These are phyloP conservation scores for Lagopus leucura DNA, from an alignment of 2,113 vertebrate genomes.

Conservation along the genomic window DNA sequence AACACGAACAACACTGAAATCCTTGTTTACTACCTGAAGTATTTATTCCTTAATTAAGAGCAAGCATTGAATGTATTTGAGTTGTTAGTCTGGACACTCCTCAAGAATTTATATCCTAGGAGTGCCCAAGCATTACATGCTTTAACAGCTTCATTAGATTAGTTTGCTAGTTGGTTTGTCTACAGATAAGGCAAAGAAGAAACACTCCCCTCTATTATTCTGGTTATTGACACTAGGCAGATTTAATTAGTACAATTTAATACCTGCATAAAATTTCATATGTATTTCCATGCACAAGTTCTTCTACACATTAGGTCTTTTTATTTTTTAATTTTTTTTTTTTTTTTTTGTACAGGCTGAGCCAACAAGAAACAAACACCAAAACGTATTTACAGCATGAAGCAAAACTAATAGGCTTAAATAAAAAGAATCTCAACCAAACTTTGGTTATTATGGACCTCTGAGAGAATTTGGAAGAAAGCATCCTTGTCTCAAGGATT, in stretches of 20 bases:
- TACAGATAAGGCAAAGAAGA: background rate
- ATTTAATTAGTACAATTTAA: background rate
- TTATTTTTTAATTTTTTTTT: too few species aligned
- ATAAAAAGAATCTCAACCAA: background rate
- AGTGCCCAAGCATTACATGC: background rate
- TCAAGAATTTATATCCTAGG: background rate
- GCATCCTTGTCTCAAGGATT: too few species aligned
- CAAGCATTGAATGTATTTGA: background rate
- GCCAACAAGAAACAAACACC: background rate
- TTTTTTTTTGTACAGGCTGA: fast-evolving
- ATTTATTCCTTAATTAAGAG: background rate
- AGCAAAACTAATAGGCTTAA: background rate
- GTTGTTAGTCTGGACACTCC: background rate
- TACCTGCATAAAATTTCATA: background rate
- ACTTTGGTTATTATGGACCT: background rate
- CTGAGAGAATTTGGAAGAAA: too few species aligned
- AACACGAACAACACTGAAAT: background rate
- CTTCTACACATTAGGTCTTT: background rate
- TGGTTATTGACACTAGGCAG: background rate
- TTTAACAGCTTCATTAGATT: background rate
- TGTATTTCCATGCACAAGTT: background rate
- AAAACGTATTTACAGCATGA: background rate
- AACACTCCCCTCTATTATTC: background rate
- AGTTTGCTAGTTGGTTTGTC: background rate
- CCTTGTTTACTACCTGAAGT: background rate